phyloP scores from a whole-genome alignment of 1,140 invertebrate genomes.

The Drosophila ercepeae region DNA sequence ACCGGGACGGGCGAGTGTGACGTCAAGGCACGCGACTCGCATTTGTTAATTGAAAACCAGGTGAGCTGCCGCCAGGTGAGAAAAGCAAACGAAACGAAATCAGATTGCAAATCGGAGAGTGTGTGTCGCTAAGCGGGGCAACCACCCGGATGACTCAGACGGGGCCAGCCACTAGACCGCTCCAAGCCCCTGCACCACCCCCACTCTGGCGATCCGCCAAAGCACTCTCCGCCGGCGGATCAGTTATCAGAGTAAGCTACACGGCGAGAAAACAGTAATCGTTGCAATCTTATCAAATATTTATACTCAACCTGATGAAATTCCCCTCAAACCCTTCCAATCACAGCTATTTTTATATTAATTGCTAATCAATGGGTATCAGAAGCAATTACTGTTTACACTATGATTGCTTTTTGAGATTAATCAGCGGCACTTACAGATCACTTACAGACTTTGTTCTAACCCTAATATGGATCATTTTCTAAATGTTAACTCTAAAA shows the following conservation, averaged over 20 bases:
- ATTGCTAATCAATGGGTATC: background rate
- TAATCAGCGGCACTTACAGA: too few species aligned
- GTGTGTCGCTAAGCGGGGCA: conserved; percentile 52
- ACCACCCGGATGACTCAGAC: conserved; percentile 47
- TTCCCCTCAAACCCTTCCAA: background rate
- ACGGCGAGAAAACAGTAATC: conserved; percentile 19
- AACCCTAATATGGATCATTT: too few species aligned
- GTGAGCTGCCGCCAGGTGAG: conserved; percentile 9
- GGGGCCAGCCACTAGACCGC: background rate
- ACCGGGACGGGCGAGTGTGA: conserved; percentile 33
- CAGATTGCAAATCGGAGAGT: conserved; percentile 32
- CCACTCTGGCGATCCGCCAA: too few species aligned
- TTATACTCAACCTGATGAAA: background rate
- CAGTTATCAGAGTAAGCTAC: conserved; percentile 4
- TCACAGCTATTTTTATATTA: background rate
- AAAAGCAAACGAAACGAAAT: conserved; percentile 9
- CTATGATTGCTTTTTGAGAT: background rate
- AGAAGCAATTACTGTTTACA: background rate
- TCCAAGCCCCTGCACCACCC: too few species aligned
- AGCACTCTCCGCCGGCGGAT: background rate
- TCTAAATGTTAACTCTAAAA: too few species aligned
- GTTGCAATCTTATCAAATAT: background rate
- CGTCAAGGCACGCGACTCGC: conserved; percentile 72
- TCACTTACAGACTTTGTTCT: too few species aligned
- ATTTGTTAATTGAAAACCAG: conserved; percentile 33